Percentiles rank a stretch among this genome's conserved stretches.
These are phyloP conservation scores for Drosophila mimica DNA, from an alignment of 2,888 invertebrate species.

Conservation along the genomic window DNA sequence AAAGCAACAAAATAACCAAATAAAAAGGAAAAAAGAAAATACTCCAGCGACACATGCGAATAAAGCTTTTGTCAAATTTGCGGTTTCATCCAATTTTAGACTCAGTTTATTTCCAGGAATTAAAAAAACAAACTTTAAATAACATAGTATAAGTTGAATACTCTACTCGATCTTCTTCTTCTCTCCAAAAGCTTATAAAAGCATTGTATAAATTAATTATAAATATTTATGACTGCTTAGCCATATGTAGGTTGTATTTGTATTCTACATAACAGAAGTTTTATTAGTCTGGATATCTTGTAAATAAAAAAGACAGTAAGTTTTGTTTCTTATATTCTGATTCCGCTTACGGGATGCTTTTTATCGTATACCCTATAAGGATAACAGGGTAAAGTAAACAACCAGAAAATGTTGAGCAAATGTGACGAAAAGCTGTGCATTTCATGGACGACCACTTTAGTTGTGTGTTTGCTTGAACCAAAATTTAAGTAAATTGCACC, in stretches of 20 bases:
- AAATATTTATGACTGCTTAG: neutral
- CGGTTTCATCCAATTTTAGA: conserved; percentile 29
- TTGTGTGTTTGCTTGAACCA: conserved; percentile 34
- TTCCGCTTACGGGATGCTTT: neutral
- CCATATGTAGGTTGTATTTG: neutral
- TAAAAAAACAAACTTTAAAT: neutral
- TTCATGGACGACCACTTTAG: conserved; percentile 13
- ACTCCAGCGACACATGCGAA: conserved; percentile 27
- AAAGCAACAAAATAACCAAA: conserved; percentile 5
- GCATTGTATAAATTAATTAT: neutral
- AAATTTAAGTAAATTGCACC: conserved; percentile 43
- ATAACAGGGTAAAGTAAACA: conserved; percentile 9
- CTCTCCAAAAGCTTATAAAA: neutral
- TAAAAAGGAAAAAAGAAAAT: conserved; percentile 1
- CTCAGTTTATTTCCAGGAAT: conserved; percentile 8
- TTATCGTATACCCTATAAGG: neutral
- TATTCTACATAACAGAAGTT: neutral
- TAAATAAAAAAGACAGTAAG: neutral
- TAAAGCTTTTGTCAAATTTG: conserved; percentile 41
- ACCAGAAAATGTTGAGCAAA: conserved; percentile 27
- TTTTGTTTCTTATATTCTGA: neutral
- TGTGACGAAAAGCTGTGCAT: conserved; percentile 18
- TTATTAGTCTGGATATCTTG: neutral
- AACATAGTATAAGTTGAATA: neutral
- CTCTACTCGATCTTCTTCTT: neutral